Evolutionary conservation across 2,797 vertebrate genomes (phyloP).

Genomic region (Aythya fuligula): DNA sequence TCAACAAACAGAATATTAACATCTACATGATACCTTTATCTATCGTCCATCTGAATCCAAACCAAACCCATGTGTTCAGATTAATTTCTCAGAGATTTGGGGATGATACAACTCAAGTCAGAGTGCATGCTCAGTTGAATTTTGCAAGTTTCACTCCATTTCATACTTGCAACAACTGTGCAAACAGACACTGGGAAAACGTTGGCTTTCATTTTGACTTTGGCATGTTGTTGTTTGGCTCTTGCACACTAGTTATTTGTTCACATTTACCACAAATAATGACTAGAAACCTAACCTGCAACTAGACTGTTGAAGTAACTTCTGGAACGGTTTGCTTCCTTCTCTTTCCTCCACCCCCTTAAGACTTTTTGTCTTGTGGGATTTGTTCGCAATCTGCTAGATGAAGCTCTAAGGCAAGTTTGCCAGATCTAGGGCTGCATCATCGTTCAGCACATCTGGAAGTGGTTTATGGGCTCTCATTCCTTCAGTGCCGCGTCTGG

Average conservation of each 20-base stretch:
- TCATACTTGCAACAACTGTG: neutral
- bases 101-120: neutral
- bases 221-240: neutral
- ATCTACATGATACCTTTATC: neutral
- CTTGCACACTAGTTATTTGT: neutral
- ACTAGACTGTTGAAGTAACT: neutral
- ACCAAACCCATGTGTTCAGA: neutral
- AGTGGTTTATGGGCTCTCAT: constrained; percentile 75
- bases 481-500: constrained; percentile 56
- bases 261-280: neutral
- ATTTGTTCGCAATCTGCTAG: constrained; percentile 53
- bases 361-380: constrained; percentile 47
- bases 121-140: neutral
- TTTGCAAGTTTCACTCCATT: neutral
- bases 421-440: constrained; percentile 56
- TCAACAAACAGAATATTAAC: neutral
- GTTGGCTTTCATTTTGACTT: neutral
- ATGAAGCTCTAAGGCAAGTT: constrained; percentile 44
- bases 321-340: constrained; percentile 6
- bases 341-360: neutral
- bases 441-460: constrained; percentile 79
- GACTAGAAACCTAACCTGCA: neutral
- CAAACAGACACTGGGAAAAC: neutral
- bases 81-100: neutral
- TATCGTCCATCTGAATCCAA: neutral